Percentiles rank a stretch among this genome's conserved stretches.
Evolutionary conservation across 30 jellyfish, hydroid and myxozoan species (phyloP).

Genomic region (Aurelia sp.): DNA sequence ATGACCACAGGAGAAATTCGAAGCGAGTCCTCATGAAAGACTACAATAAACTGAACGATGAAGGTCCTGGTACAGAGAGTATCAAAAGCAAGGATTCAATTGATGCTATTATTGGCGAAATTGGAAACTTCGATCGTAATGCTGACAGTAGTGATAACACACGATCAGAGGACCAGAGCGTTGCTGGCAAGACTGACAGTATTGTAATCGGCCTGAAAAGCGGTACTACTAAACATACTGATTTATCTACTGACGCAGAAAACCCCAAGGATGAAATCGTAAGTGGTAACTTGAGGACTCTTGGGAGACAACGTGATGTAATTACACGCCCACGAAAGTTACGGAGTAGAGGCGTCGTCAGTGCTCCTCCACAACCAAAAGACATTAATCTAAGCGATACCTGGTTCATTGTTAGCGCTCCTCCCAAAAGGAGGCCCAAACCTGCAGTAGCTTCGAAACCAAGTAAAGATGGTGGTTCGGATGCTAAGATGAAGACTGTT

Average conservation of each 20-base stretch:
- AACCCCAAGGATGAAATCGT: too few species aligned
- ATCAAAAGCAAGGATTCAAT: not conserved
- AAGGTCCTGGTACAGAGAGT: not conserved
- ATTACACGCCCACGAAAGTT: not conserved
- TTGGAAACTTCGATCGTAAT: not conserved
- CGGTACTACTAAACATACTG: not conserved
- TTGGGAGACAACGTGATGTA: not conserved
- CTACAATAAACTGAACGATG: not conserved
- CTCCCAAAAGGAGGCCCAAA: conserved; percentile 12
- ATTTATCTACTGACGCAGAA: not conserved
- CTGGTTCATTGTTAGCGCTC: conserved; percentile 39
- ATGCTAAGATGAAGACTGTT: not conserved
- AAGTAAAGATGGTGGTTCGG: not conserved
- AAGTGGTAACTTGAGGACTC: too few species aligned
- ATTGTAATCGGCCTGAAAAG: not conserved
- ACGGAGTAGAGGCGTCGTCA: conserved; percentile 3
- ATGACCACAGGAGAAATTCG: too few species aligned
- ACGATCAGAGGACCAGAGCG: not conserved
- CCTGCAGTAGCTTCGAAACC: not conserved
- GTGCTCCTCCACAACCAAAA: conserved; percentile 37
- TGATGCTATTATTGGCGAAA: not conserved
- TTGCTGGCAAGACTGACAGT: not conserved
- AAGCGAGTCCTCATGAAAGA: too few species aligned
- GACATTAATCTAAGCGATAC: conserved; percentile 51
- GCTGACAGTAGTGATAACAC: not conserved